Conservation (phyloP, 2,888 invertebrate genomes). For the Drosophila demipolita region DNA sequence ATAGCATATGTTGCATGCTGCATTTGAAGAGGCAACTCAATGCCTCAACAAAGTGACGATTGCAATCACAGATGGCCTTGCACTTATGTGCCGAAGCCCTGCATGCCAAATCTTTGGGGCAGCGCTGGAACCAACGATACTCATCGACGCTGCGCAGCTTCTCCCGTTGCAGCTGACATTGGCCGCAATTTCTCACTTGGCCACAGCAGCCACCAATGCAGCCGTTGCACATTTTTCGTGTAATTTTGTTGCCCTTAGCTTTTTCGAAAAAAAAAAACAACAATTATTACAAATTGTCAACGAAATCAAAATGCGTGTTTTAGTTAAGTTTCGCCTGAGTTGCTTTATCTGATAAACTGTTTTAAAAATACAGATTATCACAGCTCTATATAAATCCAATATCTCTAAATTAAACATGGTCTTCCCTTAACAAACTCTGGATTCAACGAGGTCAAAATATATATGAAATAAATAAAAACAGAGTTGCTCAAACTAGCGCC, state of each 20-base stretch:
- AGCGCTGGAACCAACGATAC: slow-evolving; percentile 45
- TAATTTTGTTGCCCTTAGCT: slow-evolving; percentile 46
- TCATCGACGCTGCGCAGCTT: neutral
- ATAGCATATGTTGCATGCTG: slow-evolving; percentile 35
- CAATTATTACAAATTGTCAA: neutral
- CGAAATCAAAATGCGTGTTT: neutral
- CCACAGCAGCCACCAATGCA: slow-evolving; percentile 8
- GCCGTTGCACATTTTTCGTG: slow-evolving; percentile 30
- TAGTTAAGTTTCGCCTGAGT: neutral
- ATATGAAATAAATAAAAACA: neutral
- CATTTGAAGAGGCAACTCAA: slow-evolving; percentile 54
- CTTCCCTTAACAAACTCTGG: neutral
- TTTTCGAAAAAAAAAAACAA: neutral
- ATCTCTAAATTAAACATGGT: neutral
- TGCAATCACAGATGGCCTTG: slow-evolving; percentile 25
- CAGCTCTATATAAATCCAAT: neutral
- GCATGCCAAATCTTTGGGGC: slow-evolving; percentile 10
- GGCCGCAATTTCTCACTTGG: neutral
- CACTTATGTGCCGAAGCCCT: slow-evolving; percentile 4
- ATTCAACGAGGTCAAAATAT: neutral
- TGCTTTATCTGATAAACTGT: neutral
- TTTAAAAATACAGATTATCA: neutral
- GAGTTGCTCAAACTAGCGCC: neutral
- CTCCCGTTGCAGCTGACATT: neutral
- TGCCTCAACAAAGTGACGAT: slow-evolving; percentile 59